Evolutionary conservation across 2,113 vertebrate genomes (phyloP).

Genomic region (Anseranas semipalmata): DNA sequence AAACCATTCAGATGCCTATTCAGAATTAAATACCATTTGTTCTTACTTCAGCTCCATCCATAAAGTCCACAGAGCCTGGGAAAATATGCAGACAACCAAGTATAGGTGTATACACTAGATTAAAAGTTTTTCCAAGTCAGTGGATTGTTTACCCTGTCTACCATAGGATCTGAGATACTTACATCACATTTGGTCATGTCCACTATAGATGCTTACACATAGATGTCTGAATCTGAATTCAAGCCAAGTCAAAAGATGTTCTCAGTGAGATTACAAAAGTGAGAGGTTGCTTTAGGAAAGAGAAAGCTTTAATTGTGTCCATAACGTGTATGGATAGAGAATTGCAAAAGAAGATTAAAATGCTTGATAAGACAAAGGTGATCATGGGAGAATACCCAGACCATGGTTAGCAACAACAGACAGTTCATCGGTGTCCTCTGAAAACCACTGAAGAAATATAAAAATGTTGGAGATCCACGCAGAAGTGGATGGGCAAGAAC

Average conservation of each 20-base stretch:
- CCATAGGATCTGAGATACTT: neutral
- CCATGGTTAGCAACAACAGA: neutral
- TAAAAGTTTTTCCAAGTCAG: neutral
- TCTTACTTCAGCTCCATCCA: neutral
- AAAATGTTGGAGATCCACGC: neutral
- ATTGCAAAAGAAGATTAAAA: neutral
- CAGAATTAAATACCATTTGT: neutral
- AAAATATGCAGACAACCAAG: neutral
- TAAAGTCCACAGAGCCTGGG: neutral
- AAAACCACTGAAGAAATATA: neutral
- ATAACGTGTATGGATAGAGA: neutral
- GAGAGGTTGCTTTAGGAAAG: neutral
- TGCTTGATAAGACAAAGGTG: neutral
- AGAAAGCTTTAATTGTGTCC: neutral
- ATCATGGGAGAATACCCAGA: neutral
- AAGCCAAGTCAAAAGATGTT: neutral
- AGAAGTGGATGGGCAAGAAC: neutral
- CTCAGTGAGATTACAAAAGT: neutral
- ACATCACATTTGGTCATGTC: neutral
- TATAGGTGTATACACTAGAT: neutral
- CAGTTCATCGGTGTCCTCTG: neutral
- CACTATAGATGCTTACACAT: neutral
- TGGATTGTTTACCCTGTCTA: neutral
- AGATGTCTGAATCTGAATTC: neutral
- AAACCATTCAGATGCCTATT: neutral